Evolutionary conservation across 1,140 invertebrate genomes (phyloP), one percentile per base, ranked within the genome.

Genomic region (Ericerus pela): DNA sequence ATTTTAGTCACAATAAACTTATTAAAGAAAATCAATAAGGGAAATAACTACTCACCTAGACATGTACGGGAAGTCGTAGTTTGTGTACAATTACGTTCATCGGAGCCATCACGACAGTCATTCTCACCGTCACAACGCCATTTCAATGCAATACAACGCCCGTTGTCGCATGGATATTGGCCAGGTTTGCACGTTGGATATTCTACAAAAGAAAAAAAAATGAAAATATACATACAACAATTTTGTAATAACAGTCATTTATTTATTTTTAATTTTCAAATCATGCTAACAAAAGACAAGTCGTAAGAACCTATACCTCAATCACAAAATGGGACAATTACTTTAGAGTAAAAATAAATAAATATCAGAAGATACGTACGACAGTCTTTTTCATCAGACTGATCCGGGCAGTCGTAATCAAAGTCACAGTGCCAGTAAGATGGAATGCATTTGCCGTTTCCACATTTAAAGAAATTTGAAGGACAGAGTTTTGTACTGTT

Each of bases 341-440:
- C n/a, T n/a, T n/a, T n/a, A n/a, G n/a, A n/a, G n/a, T n/a, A n/a
- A n/a, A n/a, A n/a, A n/a, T n/a, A n/a, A n/a, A n/a, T n/a, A n/a
- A n/a, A n/a, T n/a, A n/a, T n/a, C 41, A 24, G 20, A 5, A 5
- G 2, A 5, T 22, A 60, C 11, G 43, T 55, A 14, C 60, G 62
- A 62, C 74, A 76, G 55, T 68, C 57, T 63, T 64, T 73, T 60
- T 76, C 75, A 66, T 75, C 71, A 14, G 70, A 69, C 33, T 67
- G 65, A 54, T 67, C 66, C 11, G 53, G 55, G 57, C 64, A 67
- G 37, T 66, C 67, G 58, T 64, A 62, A 26, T 68, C 65, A 1
- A 63, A 63, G 62, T 76, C 74, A 62, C 72, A 76, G 26, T 43
- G 38, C 58, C 6, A 61, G 53, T 53, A 53, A 14, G 31, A 29